Conservation (phyloP, 2,113 vertebrate genomes). For the Archocentrus centrarchus region DNA sequence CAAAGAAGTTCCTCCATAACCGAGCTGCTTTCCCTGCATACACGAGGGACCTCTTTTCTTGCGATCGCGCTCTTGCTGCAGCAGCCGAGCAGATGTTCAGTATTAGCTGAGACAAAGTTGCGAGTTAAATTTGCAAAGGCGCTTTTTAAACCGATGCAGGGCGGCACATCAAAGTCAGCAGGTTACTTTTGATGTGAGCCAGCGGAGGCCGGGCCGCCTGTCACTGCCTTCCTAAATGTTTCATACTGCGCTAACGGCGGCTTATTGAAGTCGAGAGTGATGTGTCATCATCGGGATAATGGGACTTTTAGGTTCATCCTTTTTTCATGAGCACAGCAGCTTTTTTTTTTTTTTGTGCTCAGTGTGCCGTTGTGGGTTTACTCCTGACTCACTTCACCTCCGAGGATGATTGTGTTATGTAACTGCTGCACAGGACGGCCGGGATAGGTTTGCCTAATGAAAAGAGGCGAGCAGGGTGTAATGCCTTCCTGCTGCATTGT, state of each 20-base stretch:
- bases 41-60: neutral
- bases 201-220: neutral
- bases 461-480: constrained; percentile 14
- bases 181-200: constrained; percentile 21
- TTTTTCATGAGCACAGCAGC: constrained; percentile 18
- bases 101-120: neutral
- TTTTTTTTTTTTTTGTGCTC: constrained; percentile 4
- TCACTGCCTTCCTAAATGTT: neutral
- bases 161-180: neutral
- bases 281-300: constrained; percentile 28
- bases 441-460: constrained; percentile 35
- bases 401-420: constrained; percentile 37
- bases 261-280: constrained; percentile 1
- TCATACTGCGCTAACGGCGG: constrained; percentile 24
- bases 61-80: neutral
- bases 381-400: constrained; percentile 32
- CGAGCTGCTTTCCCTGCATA: neutral
- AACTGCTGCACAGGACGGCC: constrained; percentile 13
- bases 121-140: neutral
- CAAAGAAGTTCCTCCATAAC: neutral
- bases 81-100: neutral
- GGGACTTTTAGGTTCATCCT: constrained; percentile 18
- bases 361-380: neutral
- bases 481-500: constrained; percentile 51
- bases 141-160: neutral